Conservation (phyloP, 2,113 vertebrate genomes). For the Gasterosteus nipponicus region DNA sequence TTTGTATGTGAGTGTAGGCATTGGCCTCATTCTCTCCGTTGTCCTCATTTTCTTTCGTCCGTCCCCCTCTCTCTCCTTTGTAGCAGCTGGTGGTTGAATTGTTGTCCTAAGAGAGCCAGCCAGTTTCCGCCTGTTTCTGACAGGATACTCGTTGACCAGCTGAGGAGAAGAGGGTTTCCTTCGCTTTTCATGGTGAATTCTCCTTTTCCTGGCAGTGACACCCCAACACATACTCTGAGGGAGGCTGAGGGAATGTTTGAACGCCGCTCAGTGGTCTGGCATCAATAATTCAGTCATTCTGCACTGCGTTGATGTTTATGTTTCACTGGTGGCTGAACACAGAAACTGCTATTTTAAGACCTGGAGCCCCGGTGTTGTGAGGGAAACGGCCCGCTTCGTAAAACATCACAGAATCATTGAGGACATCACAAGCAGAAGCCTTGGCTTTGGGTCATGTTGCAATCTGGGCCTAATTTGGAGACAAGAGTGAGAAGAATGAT, state of each 20-base stretch:
- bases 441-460: neutral
- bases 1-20: neutral
- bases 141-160: conserved; percentile 60
- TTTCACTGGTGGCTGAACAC: conserved; percentile 46
- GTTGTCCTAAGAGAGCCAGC: conserved; percentile 59
- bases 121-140: conserved; percentile 68
- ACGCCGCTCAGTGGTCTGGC: conserved; percentile 44
- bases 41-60: conserved; percentile 38
- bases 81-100: conserved; percentile 64
- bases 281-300: conserved; percentile 70
- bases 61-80: conserved; percentile 36
- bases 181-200: conserved; percentile 13
- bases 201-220: neutral
- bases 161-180: conserved; percentile 32
- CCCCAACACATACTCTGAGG: neutral
- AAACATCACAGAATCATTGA: conserved; percentile 13
- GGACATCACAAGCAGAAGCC: neutral
- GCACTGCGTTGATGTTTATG: conserved; percentile 52
- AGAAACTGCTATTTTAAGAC: conserved; percentile 57
- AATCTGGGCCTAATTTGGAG: neutral
- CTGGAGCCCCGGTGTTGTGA: conserved; percentile 13
- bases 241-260: conserved; percentile 23
- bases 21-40: conserved; percentile 11
- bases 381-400: conserved; percentile 40
- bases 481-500: neutral